A percentile compares a stretch with the other conserved stretches of the same genome.
Conservation (phyloP, 92 coral and sea anemone species). For the Paramuricea clavata region DNA sequence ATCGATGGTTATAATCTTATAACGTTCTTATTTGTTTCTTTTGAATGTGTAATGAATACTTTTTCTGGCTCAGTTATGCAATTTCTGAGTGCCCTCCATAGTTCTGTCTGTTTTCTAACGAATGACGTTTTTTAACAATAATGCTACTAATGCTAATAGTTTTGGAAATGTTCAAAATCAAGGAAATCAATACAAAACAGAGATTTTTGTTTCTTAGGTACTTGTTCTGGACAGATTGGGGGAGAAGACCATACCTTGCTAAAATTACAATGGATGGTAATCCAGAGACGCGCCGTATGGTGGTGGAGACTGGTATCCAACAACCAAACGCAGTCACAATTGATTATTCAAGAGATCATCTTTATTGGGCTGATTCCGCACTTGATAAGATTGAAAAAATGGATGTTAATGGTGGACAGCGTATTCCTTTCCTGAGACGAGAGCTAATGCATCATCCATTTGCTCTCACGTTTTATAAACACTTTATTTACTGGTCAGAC, state of each 20-base stretch:
- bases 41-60: no score
- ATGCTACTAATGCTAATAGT: no score
- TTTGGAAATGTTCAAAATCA: not conserved
- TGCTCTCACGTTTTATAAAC: slow-evolving; percentile 79
- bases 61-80: no score
- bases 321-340: slow-evolving; percentile 92
- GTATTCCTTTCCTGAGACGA: slow-evolving; percentile 58
- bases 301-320: slow-evolving; percentile 70
- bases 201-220: slow-evolving; percentile 54
- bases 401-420: slow-evolving; percentile 74
- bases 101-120: not conserved
- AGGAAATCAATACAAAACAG: not conserved
- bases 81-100: no score
- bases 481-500: slow-evolving; percentile 90
- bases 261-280: slow-evolving; percentile 88
- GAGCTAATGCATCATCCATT: slow-evolving; percentile 63
- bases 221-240: slow-evolving; percentile 98
- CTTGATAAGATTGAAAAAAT: slow-evolving; percentile 80
- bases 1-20: no score
- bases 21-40: no score
- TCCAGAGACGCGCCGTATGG: slow-evolving; percentile 63
- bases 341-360: slow-evolving; percentile 75
- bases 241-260: slow-evolving; percentile 78
- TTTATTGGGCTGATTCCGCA: slow-evolving; percentile 93
- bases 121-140: no score